Percentiles rank a stretch among this genome's conserved stretches.
Evolutionary conservation across 2,888 invertebrate genomes (phyloP).

Genomic region (Allacma fusca): DNA sequence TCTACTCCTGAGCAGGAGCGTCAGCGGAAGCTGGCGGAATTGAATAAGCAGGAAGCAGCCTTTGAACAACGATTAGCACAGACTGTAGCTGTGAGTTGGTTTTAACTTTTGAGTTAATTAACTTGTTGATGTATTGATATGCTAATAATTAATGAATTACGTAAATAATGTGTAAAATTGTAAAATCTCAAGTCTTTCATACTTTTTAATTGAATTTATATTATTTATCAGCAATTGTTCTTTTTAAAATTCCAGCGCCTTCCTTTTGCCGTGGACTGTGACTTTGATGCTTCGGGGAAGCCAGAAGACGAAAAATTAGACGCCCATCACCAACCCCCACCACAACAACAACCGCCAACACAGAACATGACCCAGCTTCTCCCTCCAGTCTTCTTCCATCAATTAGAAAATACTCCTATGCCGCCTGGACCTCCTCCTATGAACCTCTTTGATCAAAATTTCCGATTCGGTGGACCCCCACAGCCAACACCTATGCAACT

Average conservation of each 20-base stretch:
- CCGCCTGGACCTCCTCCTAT: slow-evolving; percentile 33
- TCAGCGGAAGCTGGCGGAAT: slow-evolving; percentile 73
- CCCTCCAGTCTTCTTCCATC: slow-evolving; percentile 60
- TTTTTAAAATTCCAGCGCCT: slow-evolving; percentile 67
- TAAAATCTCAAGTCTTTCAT: no score
- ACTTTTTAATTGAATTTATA: no score
- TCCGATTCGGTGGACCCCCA: slow-evolving; percentile 26
- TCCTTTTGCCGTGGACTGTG: slow-evolving; percentile 74
- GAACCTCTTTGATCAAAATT: slow-evolving; percentile 45
- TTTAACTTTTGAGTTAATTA: slow-evolving; percentile 11
- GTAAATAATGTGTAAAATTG: no score
- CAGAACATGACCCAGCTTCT: slow-evolving; percentile 45
- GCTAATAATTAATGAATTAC: slow-evolving; percentile 1
- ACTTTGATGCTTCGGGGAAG: slow-evolving; percentile 67
- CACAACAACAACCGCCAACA: slow-evolving; percentile 19
- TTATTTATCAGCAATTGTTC: not conserved
- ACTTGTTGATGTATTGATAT: slow-evolving; percentile 14
- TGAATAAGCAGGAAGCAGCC: slow-evolving; percentile 78
- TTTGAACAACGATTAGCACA: slow-evolving; percentile 79
- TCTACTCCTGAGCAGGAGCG: slow-evolving; percentile 68
- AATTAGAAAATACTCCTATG: slow-evolving; percentile 46
- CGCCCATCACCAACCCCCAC: slow-evolving; percentile 18
- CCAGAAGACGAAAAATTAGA: slow-evolving; percentile 29
- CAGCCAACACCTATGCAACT: slow-evolving; percentile 48
- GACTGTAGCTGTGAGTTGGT: slow-evolving; percentile 72